A percentile compares a stretch with the other conserved stretches of the same genome.
These are phyloP conservation scores for Lucinisca nassula DNA, from an alignment of 2,888 invertebrate species.

Conservation along the genomic window DNA sequence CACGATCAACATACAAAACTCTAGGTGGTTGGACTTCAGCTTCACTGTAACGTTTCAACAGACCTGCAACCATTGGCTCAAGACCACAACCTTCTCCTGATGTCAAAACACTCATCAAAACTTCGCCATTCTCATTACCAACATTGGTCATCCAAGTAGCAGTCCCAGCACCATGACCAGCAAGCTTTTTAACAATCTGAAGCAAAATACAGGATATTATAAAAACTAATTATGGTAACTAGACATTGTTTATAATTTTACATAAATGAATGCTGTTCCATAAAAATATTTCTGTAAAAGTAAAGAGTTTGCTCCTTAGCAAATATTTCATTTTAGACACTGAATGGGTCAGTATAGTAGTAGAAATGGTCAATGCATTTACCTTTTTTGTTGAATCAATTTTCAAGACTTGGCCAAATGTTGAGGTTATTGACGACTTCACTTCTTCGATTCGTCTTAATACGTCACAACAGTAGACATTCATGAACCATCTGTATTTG, in stretches of 20 bases:
- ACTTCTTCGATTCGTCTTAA: conserved; percentile 56
- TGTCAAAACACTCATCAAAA: conserved; percentile 72
- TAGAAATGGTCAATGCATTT: no score
- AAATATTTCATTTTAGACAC: no score
- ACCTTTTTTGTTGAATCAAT: conserved; percentile 14
- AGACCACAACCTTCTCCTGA: conserved; percentile 68
- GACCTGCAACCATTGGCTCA: conserved; percentile 56
- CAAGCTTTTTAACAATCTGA: not conserved
- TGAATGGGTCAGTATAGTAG: no score
- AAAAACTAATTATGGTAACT: no score
- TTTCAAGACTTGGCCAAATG: conserved; percentile 70
- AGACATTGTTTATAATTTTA: no score
- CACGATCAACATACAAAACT: conserved; percentile 76
- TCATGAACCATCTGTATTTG: conserved; percentile 65
- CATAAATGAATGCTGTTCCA: no score
- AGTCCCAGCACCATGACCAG: not conserved
- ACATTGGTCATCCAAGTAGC: conserved; percentile 51
- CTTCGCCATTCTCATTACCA: conserved; percentile 72
- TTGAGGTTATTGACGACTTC: conserved; percentile 71
- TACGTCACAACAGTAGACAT: conserved; percentile 60
- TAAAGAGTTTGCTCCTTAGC: no score
- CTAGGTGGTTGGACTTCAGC: conserved; percentile 64
- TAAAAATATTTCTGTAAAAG: no score
- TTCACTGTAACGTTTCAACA: conserved; percentile 38
- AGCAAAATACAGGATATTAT: no score